phyloP scores from a whole-genome alignment of 2,797 vertebrate species.

The Gymnodraco acuticeps region DNA sequence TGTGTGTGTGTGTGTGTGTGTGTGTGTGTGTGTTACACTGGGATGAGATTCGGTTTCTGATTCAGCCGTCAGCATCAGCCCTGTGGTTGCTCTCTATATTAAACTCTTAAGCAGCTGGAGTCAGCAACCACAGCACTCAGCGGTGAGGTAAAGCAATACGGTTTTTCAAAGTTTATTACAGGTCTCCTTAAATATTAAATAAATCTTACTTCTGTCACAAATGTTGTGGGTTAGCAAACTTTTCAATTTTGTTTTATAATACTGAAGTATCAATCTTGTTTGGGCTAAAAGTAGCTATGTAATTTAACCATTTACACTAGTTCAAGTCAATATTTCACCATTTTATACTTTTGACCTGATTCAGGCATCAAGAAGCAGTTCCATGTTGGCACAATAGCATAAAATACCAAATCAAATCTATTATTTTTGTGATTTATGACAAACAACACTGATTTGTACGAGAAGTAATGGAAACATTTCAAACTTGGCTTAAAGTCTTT shows the following conservation, averaged over 20 bases:
- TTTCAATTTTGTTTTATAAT: not conserved
- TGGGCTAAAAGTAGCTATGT: not conserved
- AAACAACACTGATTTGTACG: not conserved
- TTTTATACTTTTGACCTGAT: not conserved
- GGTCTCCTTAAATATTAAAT: slow-evolving; percentile 47
- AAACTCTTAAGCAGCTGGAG: slow-evolving; percentile 71
- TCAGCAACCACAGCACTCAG: slow-evolving; percentile 41
- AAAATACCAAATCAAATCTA: not conserved
- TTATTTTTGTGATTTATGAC: not conserved
- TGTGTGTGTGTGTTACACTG: slow-evolving; percentile 34
- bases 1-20: slow-evolving; percentile 19
- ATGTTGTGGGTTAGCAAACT: slow-evolving; percentile 17
- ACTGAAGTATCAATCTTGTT: slow-evolving; percentile 8
- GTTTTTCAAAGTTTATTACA: slow-evolving; percentile 59
- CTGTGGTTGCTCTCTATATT: slow-evolving; percentile 60
- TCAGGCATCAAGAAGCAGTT: not conserved
- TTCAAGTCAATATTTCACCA: not conserved
- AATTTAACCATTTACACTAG: not conserved
- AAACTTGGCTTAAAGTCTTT: not conserved
- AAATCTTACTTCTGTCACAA: slow-evolving; percentile 36
- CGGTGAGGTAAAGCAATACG: slow-evolving; percentile 39
- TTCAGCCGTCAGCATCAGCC: slow-evolving; percentile 51
- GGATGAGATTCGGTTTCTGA: slow-evolving; percentile 50
- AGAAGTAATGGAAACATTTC: not conserved
- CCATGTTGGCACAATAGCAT: not conserved